A percentile compares a stretch with the other conserved stretches of the same genome.
Evolutionary conservation across 2,797 vertebrate genomes (phyloP).

Genomic region (Oreonectes daqikongensis): DNA sequence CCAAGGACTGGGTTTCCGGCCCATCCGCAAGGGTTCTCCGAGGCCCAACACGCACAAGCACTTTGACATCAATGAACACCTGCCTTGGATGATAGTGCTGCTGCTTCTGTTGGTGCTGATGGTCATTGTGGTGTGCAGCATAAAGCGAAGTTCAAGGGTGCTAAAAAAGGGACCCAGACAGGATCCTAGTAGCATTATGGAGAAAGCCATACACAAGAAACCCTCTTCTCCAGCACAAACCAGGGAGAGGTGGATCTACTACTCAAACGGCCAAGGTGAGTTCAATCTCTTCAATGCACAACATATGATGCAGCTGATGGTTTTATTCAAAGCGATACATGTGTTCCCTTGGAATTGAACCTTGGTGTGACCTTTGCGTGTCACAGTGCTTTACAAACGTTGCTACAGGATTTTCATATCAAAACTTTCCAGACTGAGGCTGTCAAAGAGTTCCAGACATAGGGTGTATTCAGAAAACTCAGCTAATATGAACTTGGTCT

Average conservation of each 20-base stretch:
- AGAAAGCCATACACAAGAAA: slow-evolving; percentile 92
- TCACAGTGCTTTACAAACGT: too few relatives aligned
- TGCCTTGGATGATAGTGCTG: slow-evolving; percentile 98
- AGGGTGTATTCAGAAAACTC: not conserved
- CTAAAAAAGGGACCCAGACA: slow-evolving; percentile 94
- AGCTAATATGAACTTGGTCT: not conserved
- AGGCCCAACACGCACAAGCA: slow-evolving; percentile 82
- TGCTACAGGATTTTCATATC: too few relatives aligned
- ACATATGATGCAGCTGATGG: not conserved
- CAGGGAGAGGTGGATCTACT: slow-evolving; percentile 96
- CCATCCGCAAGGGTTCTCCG: slow-evolving; percentile 82
- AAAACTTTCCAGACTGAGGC: too few relatives aligned
- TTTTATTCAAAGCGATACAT: too few relatives aligned
- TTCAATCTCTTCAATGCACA: slow-evolving; percentile 1
- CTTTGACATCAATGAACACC: slow-evolving; percentile 97
- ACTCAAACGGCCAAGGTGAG: slow-evolving; percentile 93
- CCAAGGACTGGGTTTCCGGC: slow-evolving; percentile 73
- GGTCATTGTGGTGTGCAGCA: slow-evolving; percentile 91
- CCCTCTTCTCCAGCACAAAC: slow-evolving; percentile 74
- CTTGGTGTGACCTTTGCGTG: too few relatives aligned
- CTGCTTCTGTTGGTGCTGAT: slow-evolving; percentile 91
- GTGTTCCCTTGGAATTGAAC: too few relatives aligned
- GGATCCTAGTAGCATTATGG: slow-evolving; percentile 93
- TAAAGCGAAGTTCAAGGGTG: slow-evolving; percentile 90
- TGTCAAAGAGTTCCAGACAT: not conserved